Base-by-base conservation (phyloP, 2,888 invertebrate species). In the Rotaria magnacalcarata region DNA sequence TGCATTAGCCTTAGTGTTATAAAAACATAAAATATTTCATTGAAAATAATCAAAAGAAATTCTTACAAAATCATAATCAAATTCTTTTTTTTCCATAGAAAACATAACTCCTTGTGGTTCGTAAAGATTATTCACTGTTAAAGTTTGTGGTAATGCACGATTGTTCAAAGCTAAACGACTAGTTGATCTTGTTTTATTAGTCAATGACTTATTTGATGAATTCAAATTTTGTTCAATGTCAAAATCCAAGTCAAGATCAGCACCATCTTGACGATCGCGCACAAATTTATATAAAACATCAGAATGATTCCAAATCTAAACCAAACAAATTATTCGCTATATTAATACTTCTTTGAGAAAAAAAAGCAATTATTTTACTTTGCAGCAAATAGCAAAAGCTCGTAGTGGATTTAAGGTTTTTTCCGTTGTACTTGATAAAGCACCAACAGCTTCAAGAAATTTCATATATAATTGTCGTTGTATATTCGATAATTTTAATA, bases 331-430 rank as follows among this genome's bases (percentile, higher is more conserved):
- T 41, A n/a, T 16, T 34, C 7, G 2, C 34, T 34, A 34, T 34
- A 34, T 34, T 34, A 34, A 34, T 34, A 34, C 34, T 34, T 34
- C 34, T 34, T 34, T 34, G 34, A 34, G 34, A 2, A 34, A 34
- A 34, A 34, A 34, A 34, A 34, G 34, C 34, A 34, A 52, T 84
- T 58, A 41, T 88, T 90, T 89, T 90, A 94, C 94, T 93, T 98
- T 99, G 90, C 97, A 97, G 90, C 98, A 98, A 87, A 98, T 96
- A 43, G 98, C 96, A 91, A 98, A 98, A 3, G 98, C 97, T 91
- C 97, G 97, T 86, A 99, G 92, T 0, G 98, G 97, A 92, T 98
- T 98, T 52, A 96, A 91, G 54, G 89, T 88, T 60, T 56, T 60
- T 75, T 86, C 86, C 43, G 85, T 50, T 2, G 86, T 34, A 58